Evolutionary conservation across 2,797 vertebrate genomes (phyloP), one percentile per base, ranked within the genome.

Genomic region (Darevskia mixta): DNA sequence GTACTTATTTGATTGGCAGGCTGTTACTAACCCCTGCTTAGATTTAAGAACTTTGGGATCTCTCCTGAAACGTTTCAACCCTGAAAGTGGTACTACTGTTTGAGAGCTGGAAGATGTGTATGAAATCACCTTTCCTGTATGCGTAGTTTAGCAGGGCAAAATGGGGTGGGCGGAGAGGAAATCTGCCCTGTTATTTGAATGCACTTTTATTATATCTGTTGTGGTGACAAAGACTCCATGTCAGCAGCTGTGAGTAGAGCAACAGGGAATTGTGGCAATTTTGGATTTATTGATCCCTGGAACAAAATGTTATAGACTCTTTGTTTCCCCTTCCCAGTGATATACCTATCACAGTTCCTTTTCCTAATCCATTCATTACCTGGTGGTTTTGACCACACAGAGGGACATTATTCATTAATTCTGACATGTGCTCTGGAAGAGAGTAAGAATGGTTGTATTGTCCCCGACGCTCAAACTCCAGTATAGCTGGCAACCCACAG

Each of bases 201-300:
- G 32, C 10, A 49, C 81, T 67, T 66, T 58, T 88, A 79, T 87
- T 66, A 3, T 35, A 7, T 49, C 17, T 87, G 61, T 78, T 88
- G 58, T 58, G 17, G 43, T 15, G 4, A 18, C 58, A 78, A 17
- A 58, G 82, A 69, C 55, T 77, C 35, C 7, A 15, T 4, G 20
- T 71, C 25, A 67, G 43, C 45, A 67, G 61, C 17, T 55, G 32
- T 83, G 64, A 67, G 32, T 29, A 76, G 29, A 67, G 25, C 17
- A 29, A 7, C 15, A 17, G 13, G n/a, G 20, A 67, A 76, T 15
- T 17, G 8, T 66, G 38, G 9, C 18, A 55, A 4, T 27, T 49
- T 61, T n/a, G 38, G n/a, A 11, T 64, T 45, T 49, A 77, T 8
- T 82, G n/a, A 77, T 38, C 64, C 49, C 45, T 49, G 64, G 72